A percentile compares a stretch with the other conserved stretches of the same genome.
phyloP scores from a whole-genome alignment of 1,140 invertebrate genomes.

The Metaphire vulgaris region DNA sequence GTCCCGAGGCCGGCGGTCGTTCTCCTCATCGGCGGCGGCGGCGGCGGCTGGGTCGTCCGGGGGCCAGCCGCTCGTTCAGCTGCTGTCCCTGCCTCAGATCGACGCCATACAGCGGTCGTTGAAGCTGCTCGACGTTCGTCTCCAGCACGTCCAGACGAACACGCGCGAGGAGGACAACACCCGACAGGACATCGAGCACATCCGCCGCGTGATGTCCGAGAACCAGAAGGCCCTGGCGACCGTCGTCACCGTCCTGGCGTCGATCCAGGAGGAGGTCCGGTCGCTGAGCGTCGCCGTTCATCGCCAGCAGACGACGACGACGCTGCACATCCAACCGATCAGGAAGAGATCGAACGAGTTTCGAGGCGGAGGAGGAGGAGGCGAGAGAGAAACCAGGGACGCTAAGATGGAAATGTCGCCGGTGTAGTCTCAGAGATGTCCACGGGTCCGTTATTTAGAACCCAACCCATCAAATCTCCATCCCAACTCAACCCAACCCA shows the following conservation, averaged over 20 bases:
- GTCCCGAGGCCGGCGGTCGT: background rate
- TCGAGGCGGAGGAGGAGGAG: background rate
- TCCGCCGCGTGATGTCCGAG: slow-evolving; percentile 47
- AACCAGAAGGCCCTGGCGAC: slow-evolving; percentile 51
- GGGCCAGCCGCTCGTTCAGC: slow-evolving; percentile 36
- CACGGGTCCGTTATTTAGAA: too few relatives aligned
- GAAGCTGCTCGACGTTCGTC: slow-evolving; percentile 49
- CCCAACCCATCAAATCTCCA: too few relatives aligned
- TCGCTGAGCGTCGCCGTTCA: slow-evolving; percentile 10
- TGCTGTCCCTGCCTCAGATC: slow-evolving; percentile 49
- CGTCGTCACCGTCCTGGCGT: slow-evolving; percentile 47
- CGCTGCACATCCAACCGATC: background rate
- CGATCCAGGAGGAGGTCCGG: slow-evolving; percentile 41
- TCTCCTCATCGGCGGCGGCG: background rate
- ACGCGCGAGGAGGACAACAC: slow-evolving; percentile 45
- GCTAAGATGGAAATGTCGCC: background rate
- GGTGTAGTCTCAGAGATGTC: too few relatives aligned
- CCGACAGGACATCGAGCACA: slow-evolving; percentile 49
- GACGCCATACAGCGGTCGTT: slow-evolving; percentile 50
- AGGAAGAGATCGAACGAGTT: background rate
- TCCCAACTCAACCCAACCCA: too few relatives aligned
- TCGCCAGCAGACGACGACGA: slow-evolving; percentile 3
- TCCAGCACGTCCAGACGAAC: slow-evolving; percentile 49
- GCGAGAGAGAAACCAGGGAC: background rate
- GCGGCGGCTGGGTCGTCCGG: too few relatives aligned